Conservation (phyloP, 2,113 vertebrate species). For the Tragelaphus imberbis region DNA sequence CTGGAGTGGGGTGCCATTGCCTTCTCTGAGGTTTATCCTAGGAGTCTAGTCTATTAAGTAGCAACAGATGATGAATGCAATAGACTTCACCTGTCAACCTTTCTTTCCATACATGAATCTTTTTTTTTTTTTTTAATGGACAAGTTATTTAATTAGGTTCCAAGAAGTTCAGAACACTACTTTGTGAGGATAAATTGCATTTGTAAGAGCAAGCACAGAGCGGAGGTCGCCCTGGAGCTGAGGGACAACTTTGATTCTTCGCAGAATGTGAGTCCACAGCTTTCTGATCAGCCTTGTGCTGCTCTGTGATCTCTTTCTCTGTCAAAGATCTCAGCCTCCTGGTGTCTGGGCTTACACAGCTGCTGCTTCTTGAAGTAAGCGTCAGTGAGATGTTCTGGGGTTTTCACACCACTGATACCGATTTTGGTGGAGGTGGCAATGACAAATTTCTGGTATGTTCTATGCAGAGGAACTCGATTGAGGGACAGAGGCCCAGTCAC, state of each 20-base stretch:
- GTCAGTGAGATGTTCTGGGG: neutral
- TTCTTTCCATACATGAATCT: neutral
- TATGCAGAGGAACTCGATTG: neutral
- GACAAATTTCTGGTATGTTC: neutral
- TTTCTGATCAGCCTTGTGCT: neutral
- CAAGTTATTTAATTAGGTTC: neutral
- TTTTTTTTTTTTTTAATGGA: neutral
- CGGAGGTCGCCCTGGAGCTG: accelerated
- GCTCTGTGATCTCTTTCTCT: neutral
- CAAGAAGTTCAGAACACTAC: neutral
- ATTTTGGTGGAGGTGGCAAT: neutral
- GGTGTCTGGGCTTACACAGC: neutral
- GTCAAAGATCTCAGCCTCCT: neutral
- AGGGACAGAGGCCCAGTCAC: neutral
- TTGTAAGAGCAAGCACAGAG: neutral
- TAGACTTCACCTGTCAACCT: neutral
- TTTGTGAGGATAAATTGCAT: neutral
- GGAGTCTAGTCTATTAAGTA: neutral
- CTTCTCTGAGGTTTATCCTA: neutral
- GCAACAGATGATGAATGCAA: neutral
- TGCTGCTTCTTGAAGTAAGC: neutral
- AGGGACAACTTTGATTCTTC: neutral
- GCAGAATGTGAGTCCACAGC: neutral
- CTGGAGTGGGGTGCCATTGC: too few species aligned
- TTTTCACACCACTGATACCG: neutral